Evolutionary conservation across 2,113 vertebrate genomes (phyloP).

Genomic region (Dicerorhinus sumatrensis): DNA sequence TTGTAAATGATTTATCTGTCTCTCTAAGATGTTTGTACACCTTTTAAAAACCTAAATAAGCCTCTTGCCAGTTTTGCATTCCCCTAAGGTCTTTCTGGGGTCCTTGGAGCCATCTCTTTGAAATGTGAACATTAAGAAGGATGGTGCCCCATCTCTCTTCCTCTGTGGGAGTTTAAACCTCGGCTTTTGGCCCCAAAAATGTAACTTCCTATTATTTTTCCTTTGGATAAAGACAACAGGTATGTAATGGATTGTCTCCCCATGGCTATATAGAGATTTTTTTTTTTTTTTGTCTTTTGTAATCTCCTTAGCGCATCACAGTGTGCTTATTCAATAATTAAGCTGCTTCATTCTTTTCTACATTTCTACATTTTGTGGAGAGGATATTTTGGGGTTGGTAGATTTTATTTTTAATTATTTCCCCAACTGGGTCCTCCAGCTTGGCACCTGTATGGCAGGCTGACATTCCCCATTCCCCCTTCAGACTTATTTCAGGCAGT

Average conservation of each 20-base stretch:
- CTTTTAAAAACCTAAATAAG: slow-evolving; percentile 11
- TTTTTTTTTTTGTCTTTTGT: not conserved
- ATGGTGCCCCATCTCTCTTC: not conserved
- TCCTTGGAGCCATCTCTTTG: not conserved
- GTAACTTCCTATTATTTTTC: slow-evolving; percentile 37
- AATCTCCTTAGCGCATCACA: not conserved
- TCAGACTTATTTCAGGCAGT: not conserved
- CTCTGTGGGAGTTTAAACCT: not conserved
- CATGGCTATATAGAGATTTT: not conserved
- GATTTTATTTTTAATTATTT: slow-evolving; percentile 20
- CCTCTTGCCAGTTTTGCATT: not conserved
- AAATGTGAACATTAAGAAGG: not conserved
- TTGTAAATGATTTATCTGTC: not conserved
- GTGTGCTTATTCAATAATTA: not conserved
- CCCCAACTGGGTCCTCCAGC: not conserved
- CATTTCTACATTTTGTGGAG: not conserved
- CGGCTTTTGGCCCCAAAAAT: not conserved
- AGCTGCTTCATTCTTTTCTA: not conserved
- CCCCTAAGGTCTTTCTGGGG: not conserved
- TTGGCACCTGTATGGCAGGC: not conserved
- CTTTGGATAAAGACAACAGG: slow-evolving; percentile 18
- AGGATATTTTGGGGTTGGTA: not conserved
- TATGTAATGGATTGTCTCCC: not conserved
- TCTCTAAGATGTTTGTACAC: not conserved
- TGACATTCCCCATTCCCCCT: not conserved